Evolutionary conservation across 2,888 invertebrate genomes (phyloP).

Genomic region (Drosophila subquinaria): DNA sequence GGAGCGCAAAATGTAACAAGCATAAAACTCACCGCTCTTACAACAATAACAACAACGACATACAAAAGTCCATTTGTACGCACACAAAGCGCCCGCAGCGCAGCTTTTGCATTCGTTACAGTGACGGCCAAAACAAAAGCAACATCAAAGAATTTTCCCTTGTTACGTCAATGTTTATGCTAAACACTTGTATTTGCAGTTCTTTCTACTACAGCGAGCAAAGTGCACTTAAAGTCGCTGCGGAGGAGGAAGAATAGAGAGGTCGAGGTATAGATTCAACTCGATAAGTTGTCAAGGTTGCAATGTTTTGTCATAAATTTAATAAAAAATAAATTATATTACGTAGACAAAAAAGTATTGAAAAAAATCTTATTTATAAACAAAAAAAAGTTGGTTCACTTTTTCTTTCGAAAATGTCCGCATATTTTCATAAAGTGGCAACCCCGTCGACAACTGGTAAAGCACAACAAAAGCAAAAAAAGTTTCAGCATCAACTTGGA

Average conservation of each 20-base stretch:
- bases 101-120: slow-evolving; percentile 40
- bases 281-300: background rate
- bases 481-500: slow-evolving; percentile 20
- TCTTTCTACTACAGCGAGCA: background rate
- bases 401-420: background rate
- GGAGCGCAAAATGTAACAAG: slow-evolving; percentile 44
- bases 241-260: background rate
- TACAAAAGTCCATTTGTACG: slow-evolving; percentile 6
- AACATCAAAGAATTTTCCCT: slow-evolving; percentile 18
- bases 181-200: slow-evolving; percentile 17
- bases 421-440: background rate
- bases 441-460: background rate
- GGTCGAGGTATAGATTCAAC: background rate
- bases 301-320: background rate
- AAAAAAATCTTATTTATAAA: background rate
- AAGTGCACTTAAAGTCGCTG: slow-evolving; percentile 9
- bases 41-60: slow-evolving; percentile 25
- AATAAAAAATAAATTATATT: background rate
- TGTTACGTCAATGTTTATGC: slow-evolving; percentile 25
- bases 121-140: slow-evolving; percentile 38
- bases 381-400: background rate
- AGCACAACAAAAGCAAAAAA: slow-evolving; percentile 4
- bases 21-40: slow-evolving; percentile 44
- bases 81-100: slow-evolving; percentile 30
- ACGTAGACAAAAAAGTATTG: background rate